Conservation (phyloP, 2,888 invertebrate species). For the Tholera decimalis region DNA sequence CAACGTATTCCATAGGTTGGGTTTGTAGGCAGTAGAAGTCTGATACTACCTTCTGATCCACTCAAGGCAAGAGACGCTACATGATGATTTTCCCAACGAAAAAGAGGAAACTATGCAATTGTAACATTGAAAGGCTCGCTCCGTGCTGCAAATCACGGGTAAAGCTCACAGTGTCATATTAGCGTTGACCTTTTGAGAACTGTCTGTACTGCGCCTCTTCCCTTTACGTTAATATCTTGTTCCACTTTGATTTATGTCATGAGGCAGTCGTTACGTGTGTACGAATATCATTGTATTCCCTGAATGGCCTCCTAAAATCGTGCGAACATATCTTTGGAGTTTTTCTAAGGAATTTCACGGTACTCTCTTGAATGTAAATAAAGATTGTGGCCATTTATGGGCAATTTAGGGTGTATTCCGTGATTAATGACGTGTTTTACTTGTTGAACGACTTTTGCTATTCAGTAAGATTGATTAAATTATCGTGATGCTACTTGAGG, state of each 20-base stretch:
- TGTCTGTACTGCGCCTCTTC: slow-evolving; percentile 9
- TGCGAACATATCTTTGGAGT: slow-evolving; percentile 77
- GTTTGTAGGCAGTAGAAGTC: no score
- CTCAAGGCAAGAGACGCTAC: no score
- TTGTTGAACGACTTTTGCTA: slow-evolving; percentile 66
- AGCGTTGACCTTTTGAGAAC: slow-evolving; percentile 37
- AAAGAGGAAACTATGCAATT: no score
- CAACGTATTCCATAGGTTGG: no score
- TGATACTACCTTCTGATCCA: no score
- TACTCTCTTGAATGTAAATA: slow-evolving; percentile 73
- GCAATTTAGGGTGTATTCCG: slow-evolving; percentile 78
- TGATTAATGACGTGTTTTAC: slow-evolving; percentile 84
- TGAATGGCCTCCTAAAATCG: slow-evolving; percentile 72
- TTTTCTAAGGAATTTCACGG: slow-evolving; percentile 80
- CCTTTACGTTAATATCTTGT: slow-evolving; percentile 82
- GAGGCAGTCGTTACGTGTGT: slow-evolving; percentile 71
- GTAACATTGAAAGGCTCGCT: no score
- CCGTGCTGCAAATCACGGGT: no score
- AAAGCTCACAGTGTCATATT: not conserved
- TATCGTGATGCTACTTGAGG: slow-evolving; percentile 47
- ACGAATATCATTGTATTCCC: slow-evolving; percentile 62
- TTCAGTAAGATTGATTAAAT: slow-evolving; percentile 76
- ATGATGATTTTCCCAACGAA: no score
- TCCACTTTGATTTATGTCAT: slow-evolving; percentile 86
- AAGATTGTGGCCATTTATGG: slow-evolving; percentile 89